Conservation (phyloP, 2,797 vertebrate species). For the Balearica regulorum region DNA sequence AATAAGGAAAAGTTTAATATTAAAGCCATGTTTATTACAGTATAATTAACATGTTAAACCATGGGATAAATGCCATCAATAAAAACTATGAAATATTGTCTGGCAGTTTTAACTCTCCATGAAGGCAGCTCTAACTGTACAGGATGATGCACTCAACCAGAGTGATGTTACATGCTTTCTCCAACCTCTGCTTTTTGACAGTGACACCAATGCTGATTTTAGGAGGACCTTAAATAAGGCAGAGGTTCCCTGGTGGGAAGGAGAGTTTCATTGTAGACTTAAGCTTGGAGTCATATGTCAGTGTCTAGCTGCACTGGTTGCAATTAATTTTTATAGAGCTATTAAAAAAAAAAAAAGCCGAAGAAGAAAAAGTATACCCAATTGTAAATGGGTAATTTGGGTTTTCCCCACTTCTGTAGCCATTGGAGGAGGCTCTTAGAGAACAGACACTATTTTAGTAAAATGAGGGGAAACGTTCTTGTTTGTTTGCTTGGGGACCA, state of each 20-base stretch:
- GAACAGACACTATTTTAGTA: background rate
- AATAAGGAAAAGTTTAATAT: conserved; percentile 99
- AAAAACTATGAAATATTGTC: conserved; percentile 84
- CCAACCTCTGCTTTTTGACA: background rate
- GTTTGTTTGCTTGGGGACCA: background rate
- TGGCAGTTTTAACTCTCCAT: conserved; percentile 49
- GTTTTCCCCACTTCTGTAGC: fast-evolving
- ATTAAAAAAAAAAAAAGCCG: background rate
- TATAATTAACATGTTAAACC: conserved; percentile 99
- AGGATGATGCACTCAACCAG: fast-evolving
- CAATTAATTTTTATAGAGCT: background rate
- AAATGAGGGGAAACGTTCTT: background rate
- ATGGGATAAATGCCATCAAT: conserved; percentile 99
- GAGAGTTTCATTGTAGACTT: background rate
- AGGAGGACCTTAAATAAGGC: background rate
- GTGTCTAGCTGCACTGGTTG: background rate
- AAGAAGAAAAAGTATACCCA: background rate
- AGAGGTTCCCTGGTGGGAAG: background rate
- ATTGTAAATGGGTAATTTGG: background rate
- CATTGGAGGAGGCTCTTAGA: background rate
- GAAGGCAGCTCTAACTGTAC: background rate
- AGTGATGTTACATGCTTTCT: fast-evolving
- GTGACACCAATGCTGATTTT: background rate
- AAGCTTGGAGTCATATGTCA: background rate
- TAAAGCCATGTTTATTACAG: conserved; percentile 99